phyloP scores from a whole-genome alignment of 2,888 invertebrate genomes.

The Ypsolopha sequella region DNA sequence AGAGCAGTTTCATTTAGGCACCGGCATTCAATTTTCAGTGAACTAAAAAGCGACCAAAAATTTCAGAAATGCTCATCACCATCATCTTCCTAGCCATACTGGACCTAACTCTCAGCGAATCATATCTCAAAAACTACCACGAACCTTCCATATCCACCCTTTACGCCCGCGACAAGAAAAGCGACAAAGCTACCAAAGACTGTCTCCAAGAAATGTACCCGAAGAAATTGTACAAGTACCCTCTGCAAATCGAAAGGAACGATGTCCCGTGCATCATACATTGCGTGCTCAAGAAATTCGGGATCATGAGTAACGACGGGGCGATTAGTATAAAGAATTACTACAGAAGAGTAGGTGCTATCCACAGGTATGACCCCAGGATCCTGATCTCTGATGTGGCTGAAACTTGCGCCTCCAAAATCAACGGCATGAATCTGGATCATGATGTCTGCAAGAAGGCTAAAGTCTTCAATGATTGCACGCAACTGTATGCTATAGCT shows the following conservation, averaged over 20 bases:
- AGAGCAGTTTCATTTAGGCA: too few relatives aligned
- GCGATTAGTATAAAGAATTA: slow-evolving; percentile 54
- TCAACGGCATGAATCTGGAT: slow-evolving; percentile 55
- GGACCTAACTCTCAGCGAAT: background rate
- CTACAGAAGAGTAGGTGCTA: slow-evolving; percentile 51
- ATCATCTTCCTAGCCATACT: background rate
- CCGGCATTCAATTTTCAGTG: background rate
- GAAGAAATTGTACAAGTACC: slow-evolving; percentile 50
- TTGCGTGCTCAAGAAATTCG: slow-evolving; percentile 59
- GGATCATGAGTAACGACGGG: slow-evolving; percentile 58
- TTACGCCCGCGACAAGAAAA: slow-evolving; percentile 50
- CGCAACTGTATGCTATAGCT: slow-evolving; percentile 54
- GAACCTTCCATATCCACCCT: slow-evolving; percentile 50
- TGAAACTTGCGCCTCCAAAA: slow-evolving; percentile 56
- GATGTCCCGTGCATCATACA: slow-evolving; percentile 60
- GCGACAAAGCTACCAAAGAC: slow-evolving; percentile 45
- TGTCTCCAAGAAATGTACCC: slow-evolving; percentile 60
- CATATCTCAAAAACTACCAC: slow-evolving; percentile 17
- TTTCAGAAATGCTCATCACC: slow-evolving; percentile 44
- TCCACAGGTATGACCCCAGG: slow-evolving; percentile 56
- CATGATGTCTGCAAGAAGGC: slow-evolving; percentile 62
- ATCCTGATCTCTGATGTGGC: slow-evolving; percentile 60
- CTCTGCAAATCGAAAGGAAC: slow-evolving; percentile 46
- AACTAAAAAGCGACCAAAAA: background rate
- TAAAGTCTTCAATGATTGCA: slow-evolving; percentile 61